Evolutionary conservation across 1,140 invertebrate species (phyloP).

Genomic region (Eulimnadia texana): DNA sequence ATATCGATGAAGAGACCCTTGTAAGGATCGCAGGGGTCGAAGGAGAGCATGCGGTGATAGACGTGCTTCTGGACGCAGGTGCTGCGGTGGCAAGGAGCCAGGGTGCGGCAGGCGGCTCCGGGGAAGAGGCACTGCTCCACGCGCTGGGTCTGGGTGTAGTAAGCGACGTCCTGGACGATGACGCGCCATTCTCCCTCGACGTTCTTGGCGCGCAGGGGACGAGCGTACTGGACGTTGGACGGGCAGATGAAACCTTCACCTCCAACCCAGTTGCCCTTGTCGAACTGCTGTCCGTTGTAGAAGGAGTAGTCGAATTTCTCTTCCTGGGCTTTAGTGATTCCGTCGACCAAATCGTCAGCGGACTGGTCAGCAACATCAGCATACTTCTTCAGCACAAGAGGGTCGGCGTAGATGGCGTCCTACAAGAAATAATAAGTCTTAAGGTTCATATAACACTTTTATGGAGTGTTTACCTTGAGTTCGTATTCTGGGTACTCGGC

Average conservation of each 20-base stretch:
- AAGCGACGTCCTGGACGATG: constrained; percentile 18
- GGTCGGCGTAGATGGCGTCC: constrained; percentile 19
- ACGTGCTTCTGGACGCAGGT: constrained; percentile 22
- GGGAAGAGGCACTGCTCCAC: constrained; percentile 20
- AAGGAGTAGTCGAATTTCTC: constrained; percentile 19
- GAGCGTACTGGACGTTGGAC: constrained; percentile 17
- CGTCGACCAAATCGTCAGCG: constrained; percentile 21
- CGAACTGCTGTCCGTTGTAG: constrained; percentile 20
- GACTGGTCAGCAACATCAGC: constrained; percentile 22
- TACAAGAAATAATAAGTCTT: not conserved
- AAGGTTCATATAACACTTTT: not conserved
- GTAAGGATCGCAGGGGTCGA: constrained; percentile 21
- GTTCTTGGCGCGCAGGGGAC: constrained; percentile 20
- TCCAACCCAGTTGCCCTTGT: constrained; percentile 16
- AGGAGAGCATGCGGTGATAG: constrained; percentile 21
- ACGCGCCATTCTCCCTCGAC: constrained; percentile 21
- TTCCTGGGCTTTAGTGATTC: constrained; percentile 19
- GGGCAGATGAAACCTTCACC: constrained; percentile 20
- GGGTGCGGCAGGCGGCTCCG: constrained; percentile 18
- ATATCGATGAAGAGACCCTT: constrained; percentile 21
- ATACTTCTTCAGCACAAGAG: constrained; percentile 22
- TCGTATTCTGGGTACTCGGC: constrained; percentile 22
- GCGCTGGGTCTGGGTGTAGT: constrained; percentile 21
- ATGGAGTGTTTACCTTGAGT: constrained; percentile 15
- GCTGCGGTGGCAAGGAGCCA: constrained; percentile 21